A percentile compares a stretch with the other conserved stretches of the same genome.
phyloP scores from a whole-genome alignment of 2,797 vertebrate species.

The Babyrousa celebensis region DNA sequence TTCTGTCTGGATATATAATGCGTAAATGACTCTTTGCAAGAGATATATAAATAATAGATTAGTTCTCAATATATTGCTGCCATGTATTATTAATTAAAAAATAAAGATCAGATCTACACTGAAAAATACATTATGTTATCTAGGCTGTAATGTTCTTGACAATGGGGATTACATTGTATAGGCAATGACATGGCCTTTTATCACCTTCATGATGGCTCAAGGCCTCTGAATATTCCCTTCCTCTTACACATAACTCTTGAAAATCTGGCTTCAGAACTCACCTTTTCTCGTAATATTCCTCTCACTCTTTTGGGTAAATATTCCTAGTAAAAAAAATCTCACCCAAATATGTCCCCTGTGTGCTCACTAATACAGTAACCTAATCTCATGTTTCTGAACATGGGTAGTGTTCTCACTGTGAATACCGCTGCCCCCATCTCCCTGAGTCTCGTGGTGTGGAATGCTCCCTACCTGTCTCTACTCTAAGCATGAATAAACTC shows the following conservation, averaged over 20 bases:
- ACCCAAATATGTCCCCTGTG: neutral
- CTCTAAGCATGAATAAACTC: neutral
- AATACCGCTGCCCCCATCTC: neutral
- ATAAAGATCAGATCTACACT: constrained; percentile 87
- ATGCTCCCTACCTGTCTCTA: neutral
- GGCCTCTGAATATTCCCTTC: constrained; percentile 37
- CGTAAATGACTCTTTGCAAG: constrained; percentile 88
- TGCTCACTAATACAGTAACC: neutral
- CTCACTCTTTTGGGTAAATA: neutral
- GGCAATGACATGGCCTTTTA: constrained; percentile 52
- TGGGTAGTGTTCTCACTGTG: neutral
- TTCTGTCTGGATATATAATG: constrained; percentile 90
- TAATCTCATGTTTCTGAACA: neutral
- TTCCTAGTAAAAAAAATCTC: neutral
- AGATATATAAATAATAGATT: constrained; percentile 91
- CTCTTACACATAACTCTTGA: constrained; percentile 25
- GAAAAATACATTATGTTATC: constrained; percentile 83
- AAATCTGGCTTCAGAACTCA: constrained; percentile 4
- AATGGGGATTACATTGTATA: constrained; percentile 70
- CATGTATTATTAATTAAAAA: constrained; percentile 92
- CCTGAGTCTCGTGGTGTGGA: neutral
- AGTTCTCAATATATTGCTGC: constrained; percentile 85
- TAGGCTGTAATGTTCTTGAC: constrained; percentile 79
- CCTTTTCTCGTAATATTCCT: constrained; percentile 2
- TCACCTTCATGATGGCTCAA: neutral